Conservation (phyloP, 2,888 invertebrate species). For the Meta bourneti region DNA sequence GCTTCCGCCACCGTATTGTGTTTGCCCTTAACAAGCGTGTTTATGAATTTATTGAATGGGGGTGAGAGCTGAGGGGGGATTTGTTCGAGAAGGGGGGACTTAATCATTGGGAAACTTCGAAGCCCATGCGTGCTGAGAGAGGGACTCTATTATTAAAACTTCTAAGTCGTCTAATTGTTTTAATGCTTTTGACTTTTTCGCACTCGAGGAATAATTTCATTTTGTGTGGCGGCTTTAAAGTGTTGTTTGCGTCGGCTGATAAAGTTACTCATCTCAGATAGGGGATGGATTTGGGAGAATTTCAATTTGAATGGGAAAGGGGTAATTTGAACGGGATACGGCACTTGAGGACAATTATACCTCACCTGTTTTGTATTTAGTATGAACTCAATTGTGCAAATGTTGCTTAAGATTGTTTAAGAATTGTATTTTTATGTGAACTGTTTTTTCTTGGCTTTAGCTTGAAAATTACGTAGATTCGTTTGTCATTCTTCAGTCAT, state of each 20-base stretch:
- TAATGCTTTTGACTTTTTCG: conserved; percentile 35
- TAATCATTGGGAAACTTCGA: not conserved
- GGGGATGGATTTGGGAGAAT: no score
- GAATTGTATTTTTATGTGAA: no score
- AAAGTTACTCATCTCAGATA: no score
- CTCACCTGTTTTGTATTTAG: no score
- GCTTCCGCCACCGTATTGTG: conserved; percentile 46
- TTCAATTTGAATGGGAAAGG: no score
- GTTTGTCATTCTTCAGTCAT: no score
- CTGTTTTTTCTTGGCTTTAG: no score
- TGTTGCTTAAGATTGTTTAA: no score
- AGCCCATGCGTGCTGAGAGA: not conserved
- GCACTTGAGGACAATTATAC: no score
- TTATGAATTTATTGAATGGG: conserved; percentile 63
- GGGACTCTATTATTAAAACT: conserved; percentile 27
- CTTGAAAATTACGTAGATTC: no score
- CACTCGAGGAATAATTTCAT: conserved; percentile 6
- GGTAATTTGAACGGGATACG: no score
- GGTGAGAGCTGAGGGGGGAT: not conserved
- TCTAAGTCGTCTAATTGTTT: conserved; percentile 43
- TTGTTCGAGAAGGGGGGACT: not conserved
- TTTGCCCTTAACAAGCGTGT: conserved; percentile 64
- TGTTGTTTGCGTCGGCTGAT: not conserved
- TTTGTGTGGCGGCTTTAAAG: not conserved
- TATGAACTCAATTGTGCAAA: no score